A percentile compares a stretch with the other conserved stretches of the same genome.
Evolutionary conservation across 92 coral and sea anemone species (phyloP).

Genomic region (Actinostola sp.): DNA sequence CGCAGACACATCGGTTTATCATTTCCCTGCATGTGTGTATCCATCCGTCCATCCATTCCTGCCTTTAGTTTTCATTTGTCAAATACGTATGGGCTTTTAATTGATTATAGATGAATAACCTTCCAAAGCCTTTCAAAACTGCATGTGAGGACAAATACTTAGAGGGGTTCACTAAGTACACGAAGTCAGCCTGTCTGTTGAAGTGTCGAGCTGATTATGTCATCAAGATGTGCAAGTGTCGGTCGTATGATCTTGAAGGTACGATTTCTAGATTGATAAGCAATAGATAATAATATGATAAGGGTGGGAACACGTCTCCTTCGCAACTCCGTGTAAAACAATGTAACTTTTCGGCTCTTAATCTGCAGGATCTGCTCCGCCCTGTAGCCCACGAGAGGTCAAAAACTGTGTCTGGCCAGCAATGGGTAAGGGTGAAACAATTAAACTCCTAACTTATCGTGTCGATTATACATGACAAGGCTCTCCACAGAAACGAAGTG

Average conservation of each 20-base stretch:
- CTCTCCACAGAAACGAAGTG: no score
- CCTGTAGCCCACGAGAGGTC: conserved; percentile 92
- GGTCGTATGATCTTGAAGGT: conserved; percentile 96
- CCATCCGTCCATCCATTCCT: no score
- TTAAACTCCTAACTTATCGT: no score
- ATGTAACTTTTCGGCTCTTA: background rate
- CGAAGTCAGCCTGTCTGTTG: conserved; percentile 92
- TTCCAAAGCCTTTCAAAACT: conserved; percentile 89
- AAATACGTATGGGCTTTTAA: background rate
- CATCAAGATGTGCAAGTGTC: conserved; percentile 85
- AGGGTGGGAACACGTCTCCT: no score
- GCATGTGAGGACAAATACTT: conserved; percentile 86
- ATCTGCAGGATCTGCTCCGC: conserved; percentile 78
- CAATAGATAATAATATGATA: no score
- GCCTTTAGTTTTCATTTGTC: no score
- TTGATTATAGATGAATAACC: conserved; percentile 80
- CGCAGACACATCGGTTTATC: no score
- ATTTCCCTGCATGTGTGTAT: no score
- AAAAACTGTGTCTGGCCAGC: conserved; percentile 99
- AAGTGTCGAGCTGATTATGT: conserved; percentile 94
- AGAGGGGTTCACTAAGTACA: conserved; percentile 89
- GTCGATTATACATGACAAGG: no score
- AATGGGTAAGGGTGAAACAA: conserved; percentile 73
- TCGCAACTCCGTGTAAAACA: no score
- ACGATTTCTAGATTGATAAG: background rate